These are phyloP conservation scores for Threskiornis aethiopicus DNA, from an alignment of 2,797 vertebrate species.

Conservation along the genomic window DNA sequence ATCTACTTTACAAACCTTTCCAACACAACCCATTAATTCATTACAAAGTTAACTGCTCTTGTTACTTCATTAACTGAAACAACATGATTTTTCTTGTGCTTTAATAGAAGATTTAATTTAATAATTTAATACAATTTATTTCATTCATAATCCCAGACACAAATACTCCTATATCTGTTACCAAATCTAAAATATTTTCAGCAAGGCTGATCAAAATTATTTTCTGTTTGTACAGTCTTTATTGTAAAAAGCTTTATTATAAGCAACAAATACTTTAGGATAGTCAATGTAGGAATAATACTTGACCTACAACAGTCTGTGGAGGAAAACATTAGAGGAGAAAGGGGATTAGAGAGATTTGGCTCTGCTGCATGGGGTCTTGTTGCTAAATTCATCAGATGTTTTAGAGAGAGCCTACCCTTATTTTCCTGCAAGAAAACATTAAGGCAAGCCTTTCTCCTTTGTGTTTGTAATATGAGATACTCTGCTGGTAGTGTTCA, in stretches of 20 bases:
- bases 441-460: background rate
- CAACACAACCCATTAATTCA: constrained; percentile 24
- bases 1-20: constrained; percentile 28
- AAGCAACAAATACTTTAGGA: background rate
- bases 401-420: background rate
- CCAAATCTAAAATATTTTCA: background rate
- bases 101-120: constrained; percentile 21
- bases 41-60: constrained; percentile 42
- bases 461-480: background rate
- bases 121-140: constrained; percentile 2
- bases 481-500: background rate
- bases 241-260: background rate
- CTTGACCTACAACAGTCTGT: background rate
- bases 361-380: background rate
- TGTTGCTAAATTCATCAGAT: background rate
- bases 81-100: constrained; percentile 6
- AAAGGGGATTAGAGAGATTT: background rate
- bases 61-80: constrained; percentile 36
- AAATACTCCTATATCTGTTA: background rate
- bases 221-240: background rate
- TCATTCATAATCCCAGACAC: background rate
- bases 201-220: background rate
- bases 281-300: background rate
- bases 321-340: background rate
- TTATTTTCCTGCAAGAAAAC: background rate